Evolutionary conservation across 2,113 vertebrate genomes (phyloP).

Genomic region (Xenopus borealis): DNA sequence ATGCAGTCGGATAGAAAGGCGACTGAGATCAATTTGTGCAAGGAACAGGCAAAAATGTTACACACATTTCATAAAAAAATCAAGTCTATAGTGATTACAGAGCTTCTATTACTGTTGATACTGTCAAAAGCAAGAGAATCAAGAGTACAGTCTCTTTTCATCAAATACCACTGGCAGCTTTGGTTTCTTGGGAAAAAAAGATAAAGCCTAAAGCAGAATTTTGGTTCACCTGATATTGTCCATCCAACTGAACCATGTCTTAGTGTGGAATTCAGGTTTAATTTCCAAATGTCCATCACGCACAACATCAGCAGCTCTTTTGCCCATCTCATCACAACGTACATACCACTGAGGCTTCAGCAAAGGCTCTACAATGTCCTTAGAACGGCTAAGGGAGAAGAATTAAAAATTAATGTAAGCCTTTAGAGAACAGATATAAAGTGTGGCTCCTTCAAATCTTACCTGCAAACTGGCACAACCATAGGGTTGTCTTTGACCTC

Average conservation of each 20-base stretch:
- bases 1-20: too few species aligned
- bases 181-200: too few species aligned
- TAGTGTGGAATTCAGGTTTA: constrained; percentile 78
- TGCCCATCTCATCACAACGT: constrained; percentile 78
- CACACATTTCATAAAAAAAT: too few species aligned
- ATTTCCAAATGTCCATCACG: constrained; percentile 78
- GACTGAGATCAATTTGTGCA: too few species aligned
- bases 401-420: neutral
- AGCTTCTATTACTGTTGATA: too few species aligned
- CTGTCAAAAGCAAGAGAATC: too few species aligned
- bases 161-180: too few species aligned
- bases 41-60: too few species aligned
- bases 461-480: constrained; percentile 92
- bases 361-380: constrained; percentile 87
- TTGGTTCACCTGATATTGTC: constrained; percentile 80
- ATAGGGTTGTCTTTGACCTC: constrained; percentile 87
- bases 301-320: constrained; percentile 76
- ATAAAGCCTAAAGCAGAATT: too few species aligned
- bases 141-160: too few species aligned
- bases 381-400: constrained; percentile 73
- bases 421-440: neutral
- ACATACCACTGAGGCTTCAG: constrained; percentile 91
- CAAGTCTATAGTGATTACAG: too few species aligned
- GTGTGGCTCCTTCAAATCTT: constrained; percentile 20
- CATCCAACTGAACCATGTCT: constrained; percentile 89